These are phyloP conservation scores for Stenolophus ochropezus DNA, from an alignment of 2,888 invertebrate species.

Conservation along the genomic window DNA sequence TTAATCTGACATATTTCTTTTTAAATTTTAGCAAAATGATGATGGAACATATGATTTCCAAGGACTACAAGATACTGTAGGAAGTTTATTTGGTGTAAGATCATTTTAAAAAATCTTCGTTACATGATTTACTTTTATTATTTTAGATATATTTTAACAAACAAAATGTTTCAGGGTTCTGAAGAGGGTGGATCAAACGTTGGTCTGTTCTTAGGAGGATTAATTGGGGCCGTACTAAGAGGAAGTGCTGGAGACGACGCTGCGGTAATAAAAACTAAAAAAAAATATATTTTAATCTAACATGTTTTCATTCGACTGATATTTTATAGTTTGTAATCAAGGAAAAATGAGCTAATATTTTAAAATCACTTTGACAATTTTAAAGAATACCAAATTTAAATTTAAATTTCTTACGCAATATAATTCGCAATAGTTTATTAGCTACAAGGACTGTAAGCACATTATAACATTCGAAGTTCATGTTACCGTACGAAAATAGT, in stretches of 20 bases:
- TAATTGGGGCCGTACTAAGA: conserved; percentile 70
- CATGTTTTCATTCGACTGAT: not conserved
- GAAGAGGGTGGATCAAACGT: conserved; percentile 72
- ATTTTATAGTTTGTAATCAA: no score
- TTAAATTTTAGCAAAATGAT: conserved; percentile 68
- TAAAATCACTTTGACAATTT: no score
- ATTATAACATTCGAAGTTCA: no score
- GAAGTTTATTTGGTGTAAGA: conserved; percentile 71
- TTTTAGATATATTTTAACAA: conserved; percentile 44
- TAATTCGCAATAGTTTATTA: no score
- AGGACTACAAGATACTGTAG: conserved; percentile 70
- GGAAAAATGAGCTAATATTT: not conserved
- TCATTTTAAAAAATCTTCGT: not conserved
- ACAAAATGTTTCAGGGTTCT: conserved; percentile 16
- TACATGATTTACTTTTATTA: no score
- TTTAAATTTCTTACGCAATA: no score
- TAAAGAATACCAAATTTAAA: no score
- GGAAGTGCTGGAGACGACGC: conserved; percentile 71
- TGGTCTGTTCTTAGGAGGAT: conserved; percentile 71
- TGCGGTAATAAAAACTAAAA: conserved; percentile 67
- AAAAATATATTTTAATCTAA: conserved; percentile 9
- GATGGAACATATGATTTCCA: conserved; percentile 72
- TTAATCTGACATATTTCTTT: not conserved
- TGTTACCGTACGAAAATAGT: no score
- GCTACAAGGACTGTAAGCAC: no score